phyloP scores from a whole-genome alignment of 2,113 vertebrate genomes.

The Dasyurus viverrinus region DNA sequence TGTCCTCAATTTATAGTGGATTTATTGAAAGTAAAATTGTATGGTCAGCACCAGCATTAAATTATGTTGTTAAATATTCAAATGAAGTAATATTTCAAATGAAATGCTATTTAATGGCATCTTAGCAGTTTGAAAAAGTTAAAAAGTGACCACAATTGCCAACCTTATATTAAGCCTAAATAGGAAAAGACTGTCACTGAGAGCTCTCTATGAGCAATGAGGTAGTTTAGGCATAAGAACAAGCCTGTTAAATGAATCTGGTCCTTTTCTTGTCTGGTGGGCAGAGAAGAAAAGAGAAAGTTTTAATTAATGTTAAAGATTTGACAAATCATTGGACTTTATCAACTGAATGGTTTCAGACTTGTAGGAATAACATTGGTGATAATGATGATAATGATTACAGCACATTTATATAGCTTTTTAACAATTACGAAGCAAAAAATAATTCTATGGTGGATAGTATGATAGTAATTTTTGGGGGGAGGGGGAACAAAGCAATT shows the following conservation, averaged over 20 bases:
- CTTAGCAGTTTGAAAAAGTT: not conserved
- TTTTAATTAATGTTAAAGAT: not conserved
- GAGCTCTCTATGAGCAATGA: not conserved
- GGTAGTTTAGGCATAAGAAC: not conserved
- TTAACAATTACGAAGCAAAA: not conserved
- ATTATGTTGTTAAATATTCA: not conserved
- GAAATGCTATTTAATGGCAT: not conserved
- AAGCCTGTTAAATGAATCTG: not conserved
- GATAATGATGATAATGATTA: not conserved
- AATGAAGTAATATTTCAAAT: not conserved
- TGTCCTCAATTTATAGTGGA: not conserved
- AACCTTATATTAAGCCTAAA: not conserved
- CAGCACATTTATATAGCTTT: not conserved
- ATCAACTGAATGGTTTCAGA: not conserved
- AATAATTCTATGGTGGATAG: not conserved
- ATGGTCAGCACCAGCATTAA: not conserved
- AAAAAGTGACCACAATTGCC: not conserved
- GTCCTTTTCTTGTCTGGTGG: not conserved
- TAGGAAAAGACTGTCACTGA: not conserved
- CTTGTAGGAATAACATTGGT: not conserved
- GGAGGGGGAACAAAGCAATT: no score
- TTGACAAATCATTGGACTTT: not conserved
- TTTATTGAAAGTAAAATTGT: not conserved
- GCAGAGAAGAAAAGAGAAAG: conserved; percentile 1
- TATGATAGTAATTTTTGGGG: not conserved